A percentile compares a stretch with the other conserved stretches of the same genome.
phyloP scores from a whole-genome alignment of 2,888 invertebrate species.

The Maniola hyperantus region DNA sequence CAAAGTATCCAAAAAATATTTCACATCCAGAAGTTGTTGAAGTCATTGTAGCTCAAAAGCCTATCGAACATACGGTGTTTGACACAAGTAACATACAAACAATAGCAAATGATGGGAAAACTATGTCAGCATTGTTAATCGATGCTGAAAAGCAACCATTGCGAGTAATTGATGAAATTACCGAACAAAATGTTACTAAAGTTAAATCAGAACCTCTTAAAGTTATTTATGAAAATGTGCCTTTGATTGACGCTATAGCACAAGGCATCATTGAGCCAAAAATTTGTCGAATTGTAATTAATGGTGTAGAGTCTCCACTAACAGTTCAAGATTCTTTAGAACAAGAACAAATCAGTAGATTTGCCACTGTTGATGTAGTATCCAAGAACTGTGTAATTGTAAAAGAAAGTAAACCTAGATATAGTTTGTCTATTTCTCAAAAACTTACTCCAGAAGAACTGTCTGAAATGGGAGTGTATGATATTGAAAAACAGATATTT shows the following conservation, averaged over 20 bases:
- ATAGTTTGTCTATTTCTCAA: slow-evolving; percentile 81
- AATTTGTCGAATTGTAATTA: slow-evolving; percentile 84
- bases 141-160: slow-evolving; percentile 76
- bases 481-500: slow-evolving; percentile 88
- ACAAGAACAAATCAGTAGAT: slow-evolving; percentile 85
- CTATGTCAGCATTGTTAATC: slow-evolving; percentile 65
- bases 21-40: background rate
- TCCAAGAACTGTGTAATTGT: slow-evolving; percentile 85
- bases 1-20: background rate
- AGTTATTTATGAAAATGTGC: slow-evolving; percentile 73
- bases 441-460: slow-evolving; percentile 87
- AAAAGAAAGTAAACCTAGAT: slow-evolving; percentile 78
- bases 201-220: slow-evolving; percentile 55
- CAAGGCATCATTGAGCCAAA: slow-evolving; percentile 86
- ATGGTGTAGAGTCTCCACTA: slow-evolving; percentile 83
- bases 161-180: slow-evolving; percentile 74
- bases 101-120: slow-evolving; percentile 54
- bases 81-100: slow-evolving; percentile 12
- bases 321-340: slow-evolving; percentile 87
- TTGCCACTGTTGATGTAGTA: slow-evolving; percentile 85
- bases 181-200: slow-evolving; percentile 72
- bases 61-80: slow-evolving; percentile 3
- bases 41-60: background rate
- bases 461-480: slow-evolving; percentile 89
- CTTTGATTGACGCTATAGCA: slow-evolving; percentile 84